Evolutionary conservation across 2,113 vertebrate species (phyloP), one percentile per base, ranked within the genome.

Genomic region (Athene cunicularia): DNA sequence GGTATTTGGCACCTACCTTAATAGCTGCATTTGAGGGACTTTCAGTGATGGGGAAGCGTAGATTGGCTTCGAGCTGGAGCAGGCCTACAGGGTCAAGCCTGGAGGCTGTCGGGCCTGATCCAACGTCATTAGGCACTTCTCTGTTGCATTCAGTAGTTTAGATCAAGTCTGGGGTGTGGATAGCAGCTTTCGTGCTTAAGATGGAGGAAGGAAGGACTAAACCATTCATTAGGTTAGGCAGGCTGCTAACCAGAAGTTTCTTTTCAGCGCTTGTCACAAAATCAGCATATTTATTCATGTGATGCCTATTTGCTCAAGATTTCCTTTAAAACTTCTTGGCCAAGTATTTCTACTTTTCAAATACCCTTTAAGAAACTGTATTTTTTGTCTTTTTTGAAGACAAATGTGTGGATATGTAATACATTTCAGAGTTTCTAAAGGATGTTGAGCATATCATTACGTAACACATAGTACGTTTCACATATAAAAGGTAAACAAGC

Each of bases 121-220:
- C 49, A 52, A 21, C 0, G 0, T 76, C 83, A 24, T 32, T 12
- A 28, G 58, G 30, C 37, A 45, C 49, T 53, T 90, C 41, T 11
- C 24, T 26, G 45, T 32, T 0, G 2, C 27, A 19, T 52, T 53
- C 76, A 32, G 52, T 55, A 88, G 79, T 43, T 90, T 35, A 53
- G 90, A 47, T 47, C 10, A 22, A 41, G 52, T 9, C 32, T 75
- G 32, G 70, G 66, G 37, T 89, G 80, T 66, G 76, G 59, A 53
- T 33, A 82, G 62, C n/a, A 59, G 64, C 76, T 83, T 74, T 91
- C 72, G 12, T 27, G 76, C 45, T 72, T 76, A 27, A 77, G 77
- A 49, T 60, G 30, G 86, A 95, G 80, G 89, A 93, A 95, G 84
- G 89, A 95, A 95, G 93, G 91, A 59, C 89, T 83, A 80, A 92